Evolutionary conservation across 92 coral and sea anemone genomes (phyloP), one percentile per base, ranked within the genome.

Genomic region (Porites evermanni): DNA sequence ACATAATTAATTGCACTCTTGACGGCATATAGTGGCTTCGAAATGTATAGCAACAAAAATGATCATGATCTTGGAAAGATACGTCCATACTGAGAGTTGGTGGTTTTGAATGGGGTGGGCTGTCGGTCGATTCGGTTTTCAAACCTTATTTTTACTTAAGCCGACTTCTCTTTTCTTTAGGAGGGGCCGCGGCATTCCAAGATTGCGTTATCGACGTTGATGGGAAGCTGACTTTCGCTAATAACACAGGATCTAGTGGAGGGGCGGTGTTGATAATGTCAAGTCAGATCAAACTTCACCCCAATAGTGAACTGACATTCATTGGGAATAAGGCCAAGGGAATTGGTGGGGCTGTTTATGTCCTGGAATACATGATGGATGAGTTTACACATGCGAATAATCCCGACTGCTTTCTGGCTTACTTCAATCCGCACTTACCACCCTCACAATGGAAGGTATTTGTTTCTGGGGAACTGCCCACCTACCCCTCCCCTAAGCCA

Each of bases 371-470:
- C 76, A 74, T 78, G 20, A 83, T 82, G 69, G 81, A 91, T 32
- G 98, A 89, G 85, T 88, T 92, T 18, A 93, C 83, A 4, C 92
- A 92, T 44, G 84, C 17, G 68, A 76, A 88, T 12, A 96, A 96
- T 90, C 90, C 97, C 0, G 89, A 88, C 79, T 96, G 98, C 59
- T 94, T 96, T 75, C 84, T 96, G 67, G 74, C 95, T 3, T 96
- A 96, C 67, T 56, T 77, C 16, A 79, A 92, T 53, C 63, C 90
- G 8, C 53, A 21, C 29, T 29, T 29, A 1, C 90, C 92, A 11
- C 98, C 97, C 11, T 88, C 94, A 6, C 61, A 86, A 74, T 96
- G 98, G 98, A 83, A 94, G 87, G 98, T 63, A 63, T 38, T 38
- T 4, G 47, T 38, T 38, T 38, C 6, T 38, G 47, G 6, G 6